Evolutionary conservation across 2,888 invertebrate species (phyloP), one percentile per base, ranked within the genome.

Genomic region (Heterodera filipjevi): DNA sequence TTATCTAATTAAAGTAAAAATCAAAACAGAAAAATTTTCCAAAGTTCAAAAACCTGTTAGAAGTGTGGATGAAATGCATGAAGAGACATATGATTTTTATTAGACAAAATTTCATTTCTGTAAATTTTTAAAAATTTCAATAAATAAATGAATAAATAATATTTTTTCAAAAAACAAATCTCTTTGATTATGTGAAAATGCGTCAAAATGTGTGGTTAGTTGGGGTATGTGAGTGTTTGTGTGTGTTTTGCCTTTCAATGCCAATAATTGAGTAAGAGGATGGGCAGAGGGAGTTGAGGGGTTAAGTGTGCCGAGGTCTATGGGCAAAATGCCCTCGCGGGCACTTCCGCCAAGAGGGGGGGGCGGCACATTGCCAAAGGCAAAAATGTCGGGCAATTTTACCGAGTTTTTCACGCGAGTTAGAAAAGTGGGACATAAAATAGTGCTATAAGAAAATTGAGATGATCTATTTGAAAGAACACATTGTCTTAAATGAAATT

Each of bases 171-270:
- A 49, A 49, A 49, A 49, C 2, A 49, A 49, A 3, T 49, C 14
- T 49, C 16, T 49, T 49, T 14, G 49, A 19, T 19, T 59, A 59
- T 10, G 59, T 22, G 27, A 27, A 59, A 27, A 59, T 59, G 59
- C n/a, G 59, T 5, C 59, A 59, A 59, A 59, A 59, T 27, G n/a
- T 59, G 59, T n/a, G n/a, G n/a, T n/a, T n/a, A n/a, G n/a, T n/a
- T n/a, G n/a, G n/a, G n/a, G n/a, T 39, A 39, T 39, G 39, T 39
- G 39, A 6, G 59, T 59, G n/a, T n/a, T n/a, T n/a, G n/a, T 59
- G 59, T 59, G 27, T 53, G 53, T 53, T 59, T 59, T 59, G 59
- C 59, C 59, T 59, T 59, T 59, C 59, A 59, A 59, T 59, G 59
- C 59, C 59, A 22, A 59, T 59, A 59, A 59, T 59, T 59, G 59